Conservation (phyloP, 2,113 vertebrate genomes). For the Tragelaphus imberbis region DNA sequence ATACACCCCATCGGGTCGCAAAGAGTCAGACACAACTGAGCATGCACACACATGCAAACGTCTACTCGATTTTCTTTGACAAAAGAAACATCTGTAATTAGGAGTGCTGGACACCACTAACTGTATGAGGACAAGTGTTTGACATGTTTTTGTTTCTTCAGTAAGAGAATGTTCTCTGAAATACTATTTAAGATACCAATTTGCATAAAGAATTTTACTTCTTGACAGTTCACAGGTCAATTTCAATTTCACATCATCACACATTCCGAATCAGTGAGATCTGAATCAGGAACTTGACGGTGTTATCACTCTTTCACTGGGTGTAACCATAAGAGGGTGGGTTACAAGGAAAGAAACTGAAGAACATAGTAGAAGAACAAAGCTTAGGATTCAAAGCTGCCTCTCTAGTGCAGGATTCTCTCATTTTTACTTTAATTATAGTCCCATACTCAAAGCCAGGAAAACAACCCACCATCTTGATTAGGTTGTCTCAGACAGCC, state of each 20-base stretch:
- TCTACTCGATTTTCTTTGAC: background rate
- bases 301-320: background rate
- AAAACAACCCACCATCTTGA: background rate
- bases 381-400: background rate
- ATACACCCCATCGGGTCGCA: background rate
- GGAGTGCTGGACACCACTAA: background rate
- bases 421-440: slow-evolving; percentile 14
- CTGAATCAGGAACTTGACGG: background rate
- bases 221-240: background rate
- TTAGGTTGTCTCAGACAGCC: background rate
- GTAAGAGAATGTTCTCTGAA: background rate
- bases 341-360: background rate
- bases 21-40: background rate
- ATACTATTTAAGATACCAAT: background rate
- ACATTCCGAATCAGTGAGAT: background rate
- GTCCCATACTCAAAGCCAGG: background rate
- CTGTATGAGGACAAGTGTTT: background rate
- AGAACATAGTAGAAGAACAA: background rate
- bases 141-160: background rate
- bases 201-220: background rate
- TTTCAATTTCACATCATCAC: background rate
- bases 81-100: background rate
- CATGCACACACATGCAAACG: background rate
- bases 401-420: background rate
- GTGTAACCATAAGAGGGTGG: background rate